Evolutionary conservation across 2,888 invertebrate species (phyloP), one percentile per base, ranked within the genome.

Genomic region (Gymnosoma rotundatum): DNA sequence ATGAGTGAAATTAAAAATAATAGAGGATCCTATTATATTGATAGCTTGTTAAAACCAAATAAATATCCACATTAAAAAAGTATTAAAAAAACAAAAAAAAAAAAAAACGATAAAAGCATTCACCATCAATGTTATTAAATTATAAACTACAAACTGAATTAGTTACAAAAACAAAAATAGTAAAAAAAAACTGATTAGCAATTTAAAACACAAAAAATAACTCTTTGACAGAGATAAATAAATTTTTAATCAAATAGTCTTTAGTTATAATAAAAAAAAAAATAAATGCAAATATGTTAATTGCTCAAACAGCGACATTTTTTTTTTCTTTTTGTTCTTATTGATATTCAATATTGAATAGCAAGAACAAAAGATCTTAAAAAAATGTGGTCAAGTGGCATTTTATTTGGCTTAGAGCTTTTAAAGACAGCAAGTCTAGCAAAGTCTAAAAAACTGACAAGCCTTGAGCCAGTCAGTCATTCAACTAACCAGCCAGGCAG

Each of bases 391-490:
- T 42, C 56, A 75, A 56, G 70, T 79, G 82, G 83, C 83, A 85
- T 83, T 83, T 85, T 83, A 83, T 83, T 79, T 76, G 83, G 83
- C 70, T 78, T 70, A 21, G 2, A 66, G 56, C 38, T 66, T 60
- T 60, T 58, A 70, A 50, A 73, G 79, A 79, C 79, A 79, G 60
- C 76, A 72, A 79, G 83, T 83, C 83, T 83, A 61, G 83, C 80
- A 61, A 76, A 78, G 83, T 83, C 83, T 73, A 83, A 72, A 83
- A 83, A 83, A 78, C 67, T 83, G 83, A 73, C 83, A 83, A 73
- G 69, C 83, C 83, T 78, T 72, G 54, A 76, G 52, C 78, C 52
- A 78, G 21, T 52, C 67, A 45, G 42, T 12, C 42, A 76, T 38
- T 56, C 25, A 48, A 64, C 20, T 50, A 45, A 52, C n/a, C 60